Percentiles rank a stretch among this genome's conserved stretches.
These are phyloP conservation scores for Danio albolineatus DNA, from an alignment of 2,797 vertebrate species.

Conservation along the genomic window DNA sequence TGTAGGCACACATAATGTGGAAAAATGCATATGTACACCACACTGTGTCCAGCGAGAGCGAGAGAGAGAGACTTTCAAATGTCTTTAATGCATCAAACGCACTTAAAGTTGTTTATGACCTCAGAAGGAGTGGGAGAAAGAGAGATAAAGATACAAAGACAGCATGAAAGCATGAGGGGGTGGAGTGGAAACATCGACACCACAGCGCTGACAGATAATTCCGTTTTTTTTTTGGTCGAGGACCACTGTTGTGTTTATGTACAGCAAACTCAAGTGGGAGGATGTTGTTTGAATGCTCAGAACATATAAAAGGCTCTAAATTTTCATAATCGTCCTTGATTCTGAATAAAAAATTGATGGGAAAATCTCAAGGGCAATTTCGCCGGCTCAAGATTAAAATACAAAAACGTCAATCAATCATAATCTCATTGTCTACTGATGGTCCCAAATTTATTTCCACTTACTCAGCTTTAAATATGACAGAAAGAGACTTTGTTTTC, in stretches of 20 bases:
- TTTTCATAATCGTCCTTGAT: constrained; percentile 1
- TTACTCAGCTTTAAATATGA: not conserved
- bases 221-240: constrained; percentile 29
- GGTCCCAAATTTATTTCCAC: not conserved
- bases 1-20: not conserved
- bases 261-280: constrained; percentile 1
- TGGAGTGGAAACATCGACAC: constrained; percentile 46
- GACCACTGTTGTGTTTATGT: not conserved
- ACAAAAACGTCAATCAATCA: constrained; percentile 6
- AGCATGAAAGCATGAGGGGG: constrained; percentile 30
- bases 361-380: constrained; percentile 1
- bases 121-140: constrained; percentile 49
- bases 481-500: not conserved
- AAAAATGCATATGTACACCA: not conserved
- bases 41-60: constrained; percentile 15
- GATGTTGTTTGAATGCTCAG: constrained; percentile 10
- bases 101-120: constrained; percentile 60
- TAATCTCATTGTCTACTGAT: not conserved
- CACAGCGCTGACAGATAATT: constrained; percentile 26
- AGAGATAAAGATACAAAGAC: constrained; percentile 45
- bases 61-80: constrained; percentile 27
- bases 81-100: constrained; percentile 45
- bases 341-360: not conserved
- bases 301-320: constrained; percentile 11
- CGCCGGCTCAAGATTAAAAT: not conserved